Percentiles rank a stretch among this genome's conserved stretches.
Evolutionary conservation across 1,140 invertebrate genomes (phyloP).

Genomic region (Lordiphosa mommai): DNA sequence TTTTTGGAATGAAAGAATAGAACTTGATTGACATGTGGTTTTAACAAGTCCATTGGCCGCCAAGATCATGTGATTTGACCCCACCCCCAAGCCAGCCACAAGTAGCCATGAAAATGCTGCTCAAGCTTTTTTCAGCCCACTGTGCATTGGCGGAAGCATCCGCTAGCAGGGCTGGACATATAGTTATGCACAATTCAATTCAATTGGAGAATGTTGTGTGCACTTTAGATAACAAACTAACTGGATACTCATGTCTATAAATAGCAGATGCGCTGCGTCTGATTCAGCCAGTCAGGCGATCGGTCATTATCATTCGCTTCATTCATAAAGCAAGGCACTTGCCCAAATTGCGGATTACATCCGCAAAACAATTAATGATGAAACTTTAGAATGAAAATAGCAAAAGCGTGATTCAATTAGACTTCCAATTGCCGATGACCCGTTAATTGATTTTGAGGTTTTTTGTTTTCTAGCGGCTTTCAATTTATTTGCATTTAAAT

Average conservation of each 20-base stretch:
- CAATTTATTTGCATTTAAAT: conserved; percentile 69
- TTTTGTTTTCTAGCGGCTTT: conserved; percentile 7
- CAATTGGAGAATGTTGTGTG: conserved; percentile 48
- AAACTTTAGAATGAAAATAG: conserved; percentile 46
- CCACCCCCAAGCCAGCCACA: no score
- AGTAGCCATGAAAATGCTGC: no score
- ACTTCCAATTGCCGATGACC: conserved; percentile 57
- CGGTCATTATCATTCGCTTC: conserved; percentile 36
- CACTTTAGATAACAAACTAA: conserved; percentile 70
- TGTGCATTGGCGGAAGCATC: conserved; percentile 54
- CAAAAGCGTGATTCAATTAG: conserved; percentile 68
- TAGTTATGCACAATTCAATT: conserved; percentile 70
- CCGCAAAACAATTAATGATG: conserved; percentile 71
- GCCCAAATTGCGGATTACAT: conserved; percentile 52
- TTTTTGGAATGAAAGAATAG: no score
- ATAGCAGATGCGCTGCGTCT: conserved; percentile 61
- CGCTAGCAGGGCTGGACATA: conserved; percentile 42
- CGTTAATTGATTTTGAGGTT: conserved; percentile 60
- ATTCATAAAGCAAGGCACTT: conserved; percentile 50
- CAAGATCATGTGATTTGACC: no score
- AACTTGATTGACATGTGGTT: no score
- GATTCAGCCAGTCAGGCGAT: conserved; percentile 35
- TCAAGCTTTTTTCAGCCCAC: background rate
- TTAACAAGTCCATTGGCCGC: no score
- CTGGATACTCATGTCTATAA: conserved; percentile 61